Evolutionary conservation across 2,888 invertebrate species (phyloP).

Genomic region (Latheticus oryzae): DNA sequence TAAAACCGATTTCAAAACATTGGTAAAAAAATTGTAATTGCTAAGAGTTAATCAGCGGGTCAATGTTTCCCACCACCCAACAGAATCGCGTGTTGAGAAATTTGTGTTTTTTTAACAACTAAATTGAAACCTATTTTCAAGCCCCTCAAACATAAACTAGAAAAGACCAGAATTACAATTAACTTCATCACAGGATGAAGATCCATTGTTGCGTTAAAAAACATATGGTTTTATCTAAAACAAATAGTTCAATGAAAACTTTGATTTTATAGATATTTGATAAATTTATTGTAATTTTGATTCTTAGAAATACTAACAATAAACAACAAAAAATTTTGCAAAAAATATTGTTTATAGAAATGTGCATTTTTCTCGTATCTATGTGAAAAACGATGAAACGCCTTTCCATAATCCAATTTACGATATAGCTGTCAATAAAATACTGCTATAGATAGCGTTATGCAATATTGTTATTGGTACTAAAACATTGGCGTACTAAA

Average conservation of each 20-base stretch:
- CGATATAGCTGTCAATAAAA: slow-evolving; percentile 36
- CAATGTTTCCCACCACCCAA: slow-evolving; percentile 36
- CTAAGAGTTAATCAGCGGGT: slow-evolving; percentile 30
- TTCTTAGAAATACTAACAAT: too few species aligned
- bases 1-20: slow-evolving; percentile 31
- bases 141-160: slow-evolving; percentile 20
- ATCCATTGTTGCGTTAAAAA: slow-evolving; percentile 8
- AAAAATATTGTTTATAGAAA: too few species aligned
- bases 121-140: slow-evolving; percentile 28
- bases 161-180: slow-evolving; percentile 28
- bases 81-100: slow-evolving; percentile 29
- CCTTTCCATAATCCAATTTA: slow-evolving; percentile 15
- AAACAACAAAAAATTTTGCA: too few species aligned
- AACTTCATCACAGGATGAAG: slow-evolving; percentile 10
- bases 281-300: slow-evolving; percentile 6
- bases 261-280: slow-evolving; percentile 5
- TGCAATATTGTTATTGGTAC: slow-evolving; percentile 34
- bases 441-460: slow-evolving; percentile 33
- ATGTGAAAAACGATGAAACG: slow-evolving; percentile 3
- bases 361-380: too few species aligned
- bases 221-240: too few species aligned
- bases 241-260: neutral
- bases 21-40: slow-evolving; percentile 26
- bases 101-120: slow-evolving; percentile 17
- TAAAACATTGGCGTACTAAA: slow-evolving; percentile 29